Conservation (phyloP, 2,113 vertebrate species). For the Paradoxurus hermaphroditus region DNA sequence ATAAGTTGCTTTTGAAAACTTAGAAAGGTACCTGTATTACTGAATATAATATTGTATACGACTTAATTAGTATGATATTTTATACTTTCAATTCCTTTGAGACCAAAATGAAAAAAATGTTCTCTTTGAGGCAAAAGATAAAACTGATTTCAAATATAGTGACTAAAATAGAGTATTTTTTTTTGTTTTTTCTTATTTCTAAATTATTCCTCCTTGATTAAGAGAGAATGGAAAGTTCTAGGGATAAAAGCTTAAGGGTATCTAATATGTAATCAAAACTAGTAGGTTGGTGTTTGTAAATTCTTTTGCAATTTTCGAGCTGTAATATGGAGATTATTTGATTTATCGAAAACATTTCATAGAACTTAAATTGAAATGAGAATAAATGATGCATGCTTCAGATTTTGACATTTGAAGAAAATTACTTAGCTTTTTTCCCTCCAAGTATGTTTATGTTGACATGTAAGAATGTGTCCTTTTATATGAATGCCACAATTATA, state of each 20-base stretch:
- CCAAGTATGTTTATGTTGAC: background rate
- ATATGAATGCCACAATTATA: background rate
- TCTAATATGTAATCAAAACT: background rate
- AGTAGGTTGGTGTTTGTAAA: background rate
- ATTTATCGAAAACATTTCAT: slow-evolving; percentile 1
- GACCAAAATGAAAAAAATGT: slow-evolving; percentile 13
- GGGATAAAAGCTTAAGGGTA: background rate
- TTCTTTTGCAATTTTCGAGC: slow-evolving; percentile 30
- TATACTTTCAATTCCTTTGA: background rate
- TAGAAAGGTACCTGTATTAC: background rate
- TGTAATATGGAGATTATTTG: background rate
- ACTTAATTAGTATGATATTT: slow-evolving; percentile 47
- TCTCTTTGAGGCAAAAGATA: background rate
- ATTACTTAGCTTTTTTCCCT: background rate
- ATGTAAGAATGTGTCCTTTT: background rate
- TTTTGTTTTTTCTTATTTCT: background rate
- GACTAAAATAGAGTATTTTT: background rate
- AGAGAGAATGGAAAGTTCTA: background rate
- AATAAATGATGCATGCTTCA: background rate
- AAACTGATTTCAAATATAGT: slow-evolving; percentile 41
- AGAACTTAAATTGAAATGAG: slow-evolving; percentile 30
- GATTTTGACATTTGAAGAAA: slow-evolving; percentile 34
- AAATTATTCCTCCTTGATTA: background rate
- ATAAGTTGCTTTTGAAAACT: slow-evolving; percentile 45
- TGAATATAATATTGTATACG: background rate